Evolutionary conservation across 2,113 vertebrate species (phyloP), one percentile per base, ranked within the genome.

Genomic region (Apteryx owenii): DNA sequence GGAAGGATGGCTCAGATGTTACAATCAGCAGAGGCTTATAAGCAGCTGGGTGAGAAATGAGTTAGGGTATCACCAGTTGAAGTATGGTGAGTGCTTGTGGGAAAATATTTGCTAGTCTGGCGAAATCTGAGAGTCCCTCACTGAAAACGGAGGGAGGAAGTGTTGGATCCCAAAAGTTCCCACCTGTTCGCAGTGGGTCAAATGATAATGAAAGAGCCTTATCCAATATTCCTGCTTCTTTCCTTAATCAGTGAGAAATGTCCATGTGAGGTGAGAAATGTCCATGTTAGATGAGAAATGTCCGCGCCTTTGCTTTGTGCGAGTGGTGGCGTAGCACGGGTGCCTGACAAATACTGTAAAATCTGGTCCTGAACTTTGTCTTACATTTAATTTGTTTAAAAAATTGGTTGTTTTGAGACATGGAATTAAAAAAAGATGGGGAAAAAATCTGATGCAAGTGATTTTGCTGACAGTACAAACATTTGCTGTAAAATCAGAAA

Each of bases 401-500:
- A 51, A 44, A 9, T 21, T 66, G 5, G 9, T 62, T 64, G 10
- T 68, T 88, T 86, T 79, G 51, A 72, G 61, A 38, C 25, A 69
- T 26, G 5, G 7, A 17, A 31, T 18, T 75, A 56, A 69, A 88
- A 60, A 60, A 60, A 60, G 29, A 60, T 19, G 31, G 31, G 18
- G 31, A 60, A 33, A 31, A 58, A 58, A 58, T 58, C 56, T n/a
- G 7, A 21, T 19, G 7, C 18, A 56, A 15, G 7, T 48, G 19
- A 56, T 72, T 90, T 91, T 93, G 26, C 6, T 86, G 38, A 36
- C 5, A 10, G 4, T 68, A 1, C 25, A 26, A 22, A 22, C 38
- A 2, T 64, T 89, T 73, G 7, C n/a, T 82, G 19, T 51, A 50
- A 77, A 44, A 48, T 54, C 29, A 0, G 0, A 69, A 83, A n/a